These are phyloP conservation scores for Papilio dardanus DNA, from an alignment of 1,140 invertebrate species.

Conservation along the genomic window DNA sequence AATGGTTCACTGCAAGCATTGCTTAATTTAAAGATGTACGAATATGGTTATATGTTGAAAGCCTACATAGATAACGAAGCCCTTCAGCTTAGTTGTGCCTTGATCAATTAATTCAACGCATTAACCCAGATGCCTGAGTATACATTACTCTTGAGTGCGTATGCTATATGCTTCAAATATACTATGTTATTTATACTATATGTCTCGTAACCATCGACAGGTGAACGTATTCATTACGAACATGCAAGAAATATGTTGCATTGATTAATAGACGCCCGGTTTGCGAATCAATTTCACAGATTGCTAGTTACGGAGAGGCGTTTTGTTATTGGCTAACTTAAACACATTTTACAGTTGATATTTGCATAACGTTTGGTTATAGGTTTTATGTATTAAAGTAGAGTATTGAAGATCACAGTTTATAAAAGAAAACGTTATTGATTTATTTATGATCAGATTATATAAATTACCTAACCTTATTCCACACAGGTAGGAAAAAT, in stretches of 20 bases:
- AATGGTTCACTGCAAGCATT: neutral
- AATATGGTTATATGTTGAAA: conserved; percentile 27
- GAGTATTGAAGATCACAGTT: neutral
- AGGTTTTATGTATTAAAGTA: neutral
- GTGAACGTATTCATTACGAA: conserved; percentile 34
- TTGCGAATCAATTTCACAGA: conserved; percentile 31
- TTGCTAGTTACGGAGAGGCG: conserved; percentile 19
- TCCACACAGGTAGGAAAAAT: conserved; percentile 24
- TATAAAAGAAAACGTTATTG: neutral
- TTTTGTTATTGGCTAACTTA: neutral
- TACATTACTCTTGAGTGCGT: conserved; percentile 27
- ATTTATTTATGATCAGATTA: neutral
- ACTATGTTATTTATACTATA: conserved; percentile 1
- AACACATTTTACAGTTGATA: neutral
- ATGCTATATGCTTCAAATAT: conserved; percentile 15
- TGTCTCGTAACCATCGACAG: conserved; percentile 34
- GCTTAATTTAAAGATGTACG: conserved; percentile 2
- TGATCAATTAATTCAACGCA: conserved; percentile 39
- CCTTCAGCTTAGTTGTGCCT: conserved; percentile 33
- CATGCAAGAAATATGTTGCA: conserved; percentile 36
- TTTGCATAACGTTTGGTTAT: neutral
- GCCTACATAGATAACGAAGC: conserved; percentile 18
- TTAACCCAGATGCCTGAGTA: conserved; percentile 37
- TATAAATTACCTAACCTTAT: neutral
- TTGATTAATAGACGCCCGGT: conserved; percentile 32